Evolutionary conservation across 1,140 invertebrate species (phyloP).

Genomic region (Sweltsa coloradensis): DNA sequence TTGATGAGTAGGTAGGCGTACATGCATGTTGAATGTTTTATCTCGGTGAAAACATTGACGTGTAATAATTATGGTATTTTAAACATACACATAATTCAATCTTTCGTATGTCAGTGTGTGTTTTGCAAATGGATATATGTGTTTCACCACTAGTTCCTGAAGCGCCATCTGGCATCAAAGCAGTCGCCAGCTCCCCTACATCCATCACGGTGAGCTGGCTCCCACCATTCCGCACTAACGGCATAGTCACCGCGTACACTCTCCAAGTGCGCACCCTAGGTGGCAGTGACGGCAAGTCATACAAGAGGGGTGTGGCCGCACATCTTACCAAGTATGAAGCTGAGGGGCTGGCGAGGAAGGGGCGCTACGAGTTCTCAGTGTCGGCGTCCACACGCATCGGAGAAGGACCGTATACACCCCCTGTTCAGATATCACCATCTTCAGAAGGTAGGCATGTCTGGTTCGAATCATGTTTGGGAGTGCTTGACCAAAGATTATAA

Average conservation of each 20-base stretch:
- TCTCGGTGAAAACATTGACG: too few species aligned
- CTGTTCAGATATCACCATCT: conserved; percentile 67
- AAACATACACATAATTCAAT: too few species aligned
- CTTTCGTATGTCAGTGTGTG: not conserved
- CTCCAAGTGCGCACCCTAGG: conserved; percentile 11
- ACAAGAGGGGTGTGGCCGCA: conserved; percentile 18
- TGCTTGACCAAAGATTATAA: too few species aligned
- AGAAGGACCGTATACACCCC: conserved; percentile 55
- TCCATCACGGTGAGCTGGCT: conserved; percentile 33
- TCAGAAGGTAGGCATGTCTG: conserved; percentile 39
- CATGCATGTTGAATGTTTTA: too few species aligned
- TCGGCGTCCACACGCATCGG: conserved; percentile 66
- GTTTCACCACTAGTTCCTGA: conserved; percentile 29
- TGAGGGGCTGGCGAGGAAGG: conserved; percentile 19
- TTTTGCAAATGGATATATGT: not conserved
- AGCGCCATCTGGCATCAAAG: conserved; percentile 35
- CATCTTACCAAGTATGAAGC: conserved; percentile 22
- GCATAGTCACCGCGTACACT: conserved; percentile 33
- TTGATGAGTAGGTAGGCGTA: too few species aligned
- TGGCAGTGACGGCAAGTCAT: conserved; percentile 3
- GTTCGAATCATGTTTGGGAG: not conserved
- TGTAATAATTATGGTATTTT: too few species aligned
- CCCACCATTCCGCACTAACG: conserved; percentile 35
- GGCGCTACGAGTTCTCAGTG: conserved; percentile 72
- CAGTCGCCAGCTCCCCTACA: conserved; percentile 27